Percentiles rank a stretch among this genome's conserved stretches.
phyloP scores from a whole-genome alignment of 2,113 vertebrate species.

The Cettia cetti region DNA sequence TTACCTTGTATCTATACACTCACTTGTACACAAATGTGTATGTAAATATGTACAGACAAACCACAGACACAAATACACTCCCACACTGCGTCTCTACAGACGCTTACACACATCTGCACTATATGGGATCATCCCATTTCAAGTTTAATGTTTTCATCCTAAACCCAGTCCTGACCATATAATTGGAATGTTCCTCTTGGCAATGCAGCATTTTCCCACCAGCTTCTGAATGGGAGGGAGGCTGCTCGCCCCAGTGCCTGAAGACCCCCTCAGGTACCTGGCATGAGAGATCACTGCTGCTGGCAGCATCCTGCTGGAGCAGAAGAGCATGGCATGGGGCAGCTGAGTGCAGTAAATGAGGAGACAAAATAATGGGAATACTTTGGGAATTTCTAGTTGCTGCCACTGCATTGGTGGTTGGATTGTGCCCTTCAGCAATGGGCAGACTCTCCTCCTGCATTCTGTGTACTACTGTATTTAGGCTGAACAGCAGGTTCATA shows the following conservation, averaged over 20 bases:
- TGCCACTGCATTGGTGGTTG: background rate
- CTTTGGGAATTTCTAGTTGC: background rate
- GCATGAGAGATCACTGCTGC: background rate
- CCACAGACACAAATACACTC: background rate
- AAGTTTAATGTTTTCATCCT: background rate
- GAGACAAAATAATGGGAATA: background rate
- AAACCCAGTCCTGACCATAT: accelerated
- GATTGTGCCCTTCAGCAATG: background rate
- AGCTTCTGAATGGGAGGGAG: background rate
- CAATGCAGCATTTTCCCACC: background rate
- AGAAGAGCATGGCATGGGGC: background rate
- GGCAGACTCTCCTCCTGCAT: background rate
- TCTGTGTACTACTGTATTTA: background rate
- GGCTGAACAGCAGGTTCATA: background rate
- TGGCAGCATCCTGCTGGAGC: background rate
- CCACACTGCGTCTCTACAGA: accelerated
- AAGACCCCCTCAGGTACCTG: background rate
- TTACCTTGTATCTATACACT: background rate
- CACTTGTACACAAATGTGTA: no score
- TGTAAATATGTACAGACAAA: background rate
- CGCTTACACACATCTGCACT: accelerated
- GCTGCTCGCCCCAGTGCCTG: accelerated
- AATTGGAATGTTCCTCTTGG: background rate
- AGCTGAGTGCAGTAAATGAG: background rate
- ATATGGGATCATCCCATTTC: background rate